A percentile compares a stretch with the other conserved stretches of the same genome.
These are phyloP conservation scores for Neotoxoptera formosana DNA, from an alignment of 1,140 invertebrate species.

Conservation along the genomic window DNA sequence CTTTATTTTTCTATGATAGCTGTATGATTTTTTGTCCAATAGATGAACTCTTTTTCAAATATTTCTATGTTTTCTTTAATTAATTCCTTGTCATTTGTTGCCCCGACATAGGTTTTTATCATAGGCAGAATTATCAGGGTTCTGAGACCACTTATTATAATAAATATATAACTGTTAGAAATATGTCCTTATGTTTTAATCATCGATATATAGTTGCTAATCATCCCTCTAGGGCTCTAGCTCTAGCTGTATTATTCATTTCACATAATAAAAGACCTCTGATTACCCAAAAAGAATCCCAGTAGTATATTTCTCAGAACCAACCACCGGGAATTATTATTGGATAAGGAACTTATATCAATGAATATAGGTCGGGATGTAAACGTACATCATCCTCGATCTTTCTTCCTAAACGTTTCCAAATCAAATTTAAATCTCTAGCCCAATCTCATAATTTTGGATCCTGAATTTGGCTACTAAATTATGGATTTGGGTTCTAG, in stretches of 20 bases:
- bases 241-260: slow-evolving; percentile 83
- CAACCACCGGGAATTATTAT: slow-evolving; percentile 92
- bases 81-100: neutral
- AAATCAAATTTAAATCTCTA: slow-evolving; percentile 75
- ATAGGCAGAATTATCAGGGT: slow-evolving; percentile 84
- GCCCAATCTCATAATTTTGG: slow-evolving; percentile 73
- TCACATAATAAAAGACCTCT: slow-evolving; percentile 84
- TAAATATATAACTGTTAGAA: slow-evolving; percentile 90
- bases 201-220: slow-evolving; percentile 80
- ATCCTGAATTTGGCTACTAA: slow-evolving; percentile 74
- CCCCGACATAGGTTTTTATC: slow-evolving; percentile 80
- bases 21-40: too few relatives aligned
- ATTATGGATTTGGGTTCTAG: slow-evolving; percentile 76
- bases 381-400: slow-evolving; percentile 79
- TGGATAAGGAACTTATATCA: slow-evolving; percentile 88
- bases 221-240: slow-evolving; percentile 82
- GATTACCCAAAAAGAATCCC: slow-evolving; percentile 95
- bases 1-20: too few relatives aligned
- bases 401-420: slow-evolving; percentile 84
- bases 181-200: slow-evolving; percentile 83
- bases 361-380: slow-evolving; percentile 78
- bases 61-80: too few relatives aligned
- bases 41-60: too few relatives aligned
- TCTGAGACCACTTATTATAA: slow-evolving; percentile 83
- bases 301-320: slow-evolving; percentile 94